Percentiles rank a stretch among this genome's conserved stretches.
These are phyloP conservation scores for Clanis bilineata DNA, from an alignment of 2,888 invertebrate genomes.

Conservation along the genomic window DNA sequence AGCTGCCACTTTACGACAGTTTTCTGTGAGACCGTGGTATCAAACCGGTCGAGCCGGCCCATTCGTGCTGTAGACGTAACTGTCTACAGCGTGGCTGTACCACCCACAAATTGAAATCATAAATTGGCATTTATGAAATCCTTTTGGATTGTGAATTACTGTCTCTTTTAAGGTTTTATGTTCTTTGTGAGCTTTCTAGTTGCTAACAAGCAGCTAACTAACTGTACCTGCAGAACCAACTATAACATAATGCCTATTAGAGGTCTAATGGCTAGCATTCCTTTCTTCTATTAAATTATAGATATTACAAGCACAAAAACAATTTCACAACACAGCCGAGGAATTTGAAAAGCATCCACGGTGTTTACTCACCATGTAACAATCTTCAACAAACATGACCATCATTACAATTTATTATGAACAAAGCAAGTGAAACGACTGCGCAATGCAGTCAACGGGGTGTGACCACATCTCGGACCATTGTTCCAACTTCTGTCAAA, in stretches of 20 bases:
- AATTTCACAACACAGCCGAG: constrained; percentile 24
- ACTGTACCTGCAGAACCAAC: neutral
- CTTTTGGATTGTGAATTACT: no score
- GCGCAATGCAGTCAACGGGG: constrained; percentile 70
- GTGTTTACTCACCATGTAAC: constrained; percentile 62
- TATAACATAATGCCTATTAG: neutral
- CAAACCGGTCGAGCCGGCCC: no score
- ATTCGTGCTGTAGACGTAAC: no score
- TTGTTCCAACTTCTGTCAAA: constrained; percentile 70
- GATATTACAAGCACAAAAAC: constrained; percentile 6
- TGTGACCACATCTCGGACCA: constrained; percentile 70
- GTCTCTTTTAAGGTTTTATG: neutral
- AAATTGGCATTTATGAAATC: no score
- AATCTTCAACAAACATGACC: constrained; percentile 60
- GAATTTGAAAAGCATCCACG: constrained; percentile 47
- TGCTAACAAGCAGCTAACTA: neutral
- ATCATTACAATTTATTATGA: constrained; percentile 64
- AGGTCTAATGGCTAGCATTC: neutral
- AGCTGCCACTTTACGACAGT: no score
- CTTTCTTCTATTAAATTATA: constrained; percentile 5
- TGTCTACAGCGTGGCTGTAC: no score
- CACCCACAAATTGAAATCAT: no score
- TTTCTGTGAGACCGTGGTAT: no score
- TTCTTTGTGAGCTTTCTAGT: neutral
- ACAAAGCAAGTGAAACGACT: constrained; percentile 72